phyloP scores from a whole-genome alignment of 1,140 invertebrate genomes.

The Orius insidiosus region DNA sequence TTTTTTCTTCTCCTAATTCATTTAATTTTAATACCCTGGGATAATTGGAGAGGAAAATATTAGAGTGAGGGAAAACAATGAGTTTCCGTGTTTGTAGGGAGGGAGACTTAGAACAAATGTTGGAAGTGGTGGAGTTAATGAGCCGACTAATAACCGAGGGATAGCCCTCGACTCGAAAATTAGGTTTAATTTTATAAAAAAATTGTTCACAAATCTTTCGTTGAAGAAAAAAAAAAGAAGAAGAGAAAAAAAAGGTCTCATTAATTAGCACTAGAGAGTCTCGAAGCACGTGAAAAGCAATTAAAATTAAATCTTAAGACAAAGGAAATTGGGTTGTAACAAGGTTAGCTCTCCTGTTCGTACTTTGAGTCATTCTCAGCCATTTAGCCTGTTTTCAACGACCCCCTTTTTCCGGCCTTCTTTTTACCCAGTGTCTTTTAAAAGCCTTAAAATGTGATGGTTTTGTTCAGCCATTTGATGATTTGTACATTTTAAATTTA shows the following conservation, averaged over 20 bases:
- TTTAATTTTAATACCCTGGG: no score
- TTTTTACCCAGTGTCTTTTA: no score
- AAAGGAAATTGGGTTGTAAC: slow-evolving; percentile 20
- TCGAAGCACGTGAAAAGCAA: slow-evolving; percentile 19
- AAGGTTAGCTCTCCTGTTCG: slow-evolving; percentile 4
- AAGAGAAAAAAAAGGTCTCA: slow-evolving; percentile 16
- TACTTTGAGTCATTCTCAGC: no score
- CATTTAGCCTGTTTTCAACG: no score
- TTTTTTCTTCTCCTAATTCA: no score
- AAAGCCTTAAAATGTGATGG: no score
- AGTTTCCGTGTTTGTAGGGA: no score
- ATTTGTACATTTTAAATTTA: no score
- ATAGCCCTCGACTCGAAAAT: slow-evolving; percentile 20
- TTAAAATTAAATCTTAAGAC: slow-evolving; percentile 23
- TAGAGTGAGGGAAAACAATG: no score
- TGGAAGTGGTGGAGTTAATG: slow-evolving; percentile 5
- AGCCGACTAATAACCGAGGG: slow-evolving; percentile 24
- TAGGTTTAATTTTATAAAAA: slow-evolving; percentile 17
- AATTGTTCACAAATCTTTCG: slow-evolving; percentile 19
- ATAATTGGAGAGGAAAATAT: no score
- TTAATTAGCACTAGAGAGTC: slow-evolving; percentile 20
- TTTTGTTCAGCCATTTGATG: no score
- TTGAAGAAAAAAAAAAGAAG: slow-evolving; percentile 14
- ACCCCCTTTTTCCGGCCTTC: no score
- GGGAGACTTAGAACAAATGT: slow-evolving; percentile 4